Conservation (phyloP, 2,113 vertebrate species). For the Saguinus midas region DNA sequence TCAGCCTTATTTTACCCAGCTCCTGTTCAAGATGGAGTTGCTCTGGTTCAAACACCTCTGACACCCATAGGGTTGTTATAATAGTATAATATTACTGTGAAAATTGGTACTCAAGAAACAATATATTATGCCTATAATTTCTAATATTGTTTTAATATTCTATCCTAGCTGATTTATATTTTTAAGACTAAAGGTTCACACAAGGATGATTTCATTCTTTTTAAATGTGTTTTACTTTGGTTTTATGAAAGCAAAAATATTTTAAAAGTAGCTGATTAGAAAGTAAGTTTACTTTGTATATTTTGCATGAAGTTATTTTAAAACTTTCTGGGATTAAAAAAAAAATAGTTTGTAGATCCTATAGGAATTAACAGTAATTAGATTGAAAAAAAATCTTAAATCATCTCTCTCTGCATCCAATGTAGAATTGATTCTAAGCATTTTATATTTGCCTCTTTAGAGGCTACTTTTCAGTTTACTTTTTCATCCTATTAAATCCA, state of each 20-base stretch:
- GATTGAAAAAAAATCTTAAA: background rate
- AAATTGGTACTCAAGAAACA: background rate
- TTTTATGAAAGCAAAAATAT: conserved; percentile 15
- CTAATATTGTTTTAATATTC: conserved; percentile 29
- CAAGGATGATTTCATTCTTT: background rate
- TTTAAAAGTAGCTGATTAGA: background rate
- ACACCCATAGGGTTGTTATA: background rate
- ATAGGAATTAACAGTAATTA: background rate
- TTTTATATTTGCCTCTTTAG: conserved; percentile 10
- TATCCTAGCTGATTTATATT: background rate
- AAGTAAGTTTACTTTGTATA: background rate
- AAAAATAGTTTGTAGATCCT: background rate
- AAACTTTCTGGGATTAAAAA: background rate
- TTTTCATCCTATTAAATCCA: background rate
- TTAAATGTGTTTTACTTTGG: conserved; percentile 18
- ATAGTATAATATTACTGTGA: conserved; percentile 23
- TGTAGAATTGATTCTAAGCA: background rate
- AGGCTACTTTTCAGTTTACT: background rate
- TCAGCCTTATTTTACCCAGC: no score
- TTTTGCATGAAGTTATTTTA: background rate
- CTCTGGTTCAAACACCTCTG: no score
- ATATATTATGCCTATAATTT: background rate
- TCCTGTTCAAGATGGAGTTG: no score
- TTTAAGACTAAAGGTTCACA: background rate
- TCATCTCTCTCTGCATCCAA: background rate